phyloP scores from a whole-genome alignment of 2,113 vertebrate species.

The Candoia aspera region DNA sequence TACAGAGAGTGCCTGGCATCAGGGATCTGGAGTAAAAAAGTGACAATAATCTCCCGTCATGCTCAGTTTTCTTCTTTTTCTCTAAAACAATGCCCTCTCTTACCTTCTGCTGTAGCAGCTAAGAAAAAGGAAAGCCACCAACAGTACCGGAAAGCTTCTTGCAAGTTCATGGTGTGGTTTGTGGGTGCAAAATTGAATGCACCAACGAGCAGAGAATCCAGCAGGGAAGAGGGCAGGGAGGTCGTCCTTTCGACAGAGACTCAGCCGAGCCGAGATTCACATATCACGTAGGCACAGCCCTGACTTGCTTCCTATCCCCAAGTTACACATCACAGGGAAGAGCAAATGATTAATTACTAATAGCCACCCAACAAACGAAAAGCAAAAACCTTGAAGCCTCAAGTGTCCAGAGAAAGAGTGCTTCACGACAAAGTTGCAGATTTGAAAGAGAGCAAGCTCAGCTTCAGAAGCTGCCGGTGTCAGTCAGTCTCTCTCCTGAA shows the following conservation, averaged over 20 bases:
- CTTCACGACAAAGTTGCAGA: neutral
- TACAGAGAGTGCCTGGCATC: rapidly evolving
- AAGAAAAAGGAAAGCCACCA: conserved; percentile 54
- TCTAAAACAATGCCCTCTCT: neutral
- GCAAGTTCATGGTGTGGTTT: conserved; percentile 36
- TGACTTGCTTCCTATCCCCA: conserved; percentile 28
- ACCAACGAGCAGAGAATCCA: neutral
- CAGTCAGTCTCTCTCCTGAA: neutral
- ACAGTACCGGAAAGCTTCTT: rapidly evolving
- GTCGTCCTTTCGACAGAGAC: neutral
- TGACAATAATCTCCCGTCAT: rapidly evolving
- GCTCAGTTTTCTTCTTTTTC: neutral
- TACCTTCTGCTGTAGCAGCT: conserved; percentile 46
- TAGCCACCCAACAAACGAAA: conserved; percentile 20
- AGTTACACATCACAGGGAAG: conserved; percentile 16
- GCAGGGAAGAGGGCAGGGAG: neutral
- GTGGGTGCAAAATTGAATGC: neutral
- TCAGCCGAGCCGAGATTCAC: neutral
- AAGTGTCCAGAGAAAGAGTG: neutral
- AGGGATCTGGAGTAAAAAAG: neutral
- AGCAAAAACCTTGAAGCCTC: neutral
- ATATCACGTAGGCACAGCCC: conserved; percentile 25
- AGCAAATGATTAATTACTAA: conserved; percentile 63
- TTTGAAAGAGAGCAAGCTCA: rapidly evolving
- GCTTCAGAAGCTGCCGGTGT: neutral